These are phyloP conservation scores for Acanthis flammea DNA, from an alignment of 2,797 vertebrate species.

Conservation along the genomic window DNA sequence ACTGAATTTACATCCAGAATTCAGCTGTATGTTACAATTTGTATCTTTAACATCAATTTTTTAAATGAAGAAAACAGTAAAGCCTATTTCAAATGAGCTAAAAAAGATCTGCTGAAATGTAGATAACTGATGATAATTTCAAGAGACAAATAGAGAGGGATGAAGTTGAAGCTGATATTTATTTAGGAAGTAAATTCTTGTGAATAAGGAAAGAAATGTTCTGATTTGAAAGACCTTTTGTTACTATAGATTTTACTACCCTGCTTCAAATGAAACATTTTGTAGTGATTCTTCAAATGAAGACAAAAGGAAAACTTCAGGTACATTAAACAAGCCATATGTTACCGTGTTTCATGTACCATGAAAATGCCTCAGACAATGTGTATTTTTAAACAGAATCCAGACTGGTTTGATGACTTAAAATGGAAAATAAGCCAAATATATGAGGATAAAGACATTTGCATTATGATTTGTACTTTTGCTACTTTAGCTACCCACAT, in stretches of 20 bases:
- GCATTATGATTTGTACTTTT: background rate
- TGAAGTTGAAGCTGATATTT: background rate
- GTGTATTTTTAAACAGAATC: background rate
- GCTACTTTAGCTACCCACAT: background rate
- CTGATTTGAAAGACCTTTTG: background rate
- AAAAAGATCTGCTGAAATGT: background rate
- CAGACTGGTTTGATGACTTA: background rate
- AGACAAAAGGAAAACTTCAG: slow-evolving; percentile 1
- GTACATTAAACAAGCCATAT: background rate
- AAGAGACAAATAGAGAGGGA: background rate
- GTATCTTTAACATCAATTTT: background rate
- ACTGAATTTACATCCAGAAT: background rate
- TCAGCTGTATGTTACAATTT: background rate
- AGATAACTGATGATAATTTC: background rate
- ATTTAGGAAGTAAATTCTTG: background rate
- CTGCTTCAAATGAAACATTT: background rate
- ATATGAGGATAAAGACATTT: background rate
- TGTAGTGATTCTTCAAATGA: background rate
- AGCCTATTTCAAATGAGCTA: background rate
- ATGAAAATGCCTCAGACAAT: background rate
- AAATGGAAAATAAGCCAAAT: background rate
- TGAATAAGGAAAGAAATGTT: background rate
- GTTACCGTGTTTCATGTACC: background rate
- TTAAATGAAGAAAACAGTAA: background rate
- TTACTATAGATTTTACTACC: background rate